Evolutionary conservation across 1,140 invertebrate genomes (phyloP).

Genomic region (Plodia interpunctella): DNA sequence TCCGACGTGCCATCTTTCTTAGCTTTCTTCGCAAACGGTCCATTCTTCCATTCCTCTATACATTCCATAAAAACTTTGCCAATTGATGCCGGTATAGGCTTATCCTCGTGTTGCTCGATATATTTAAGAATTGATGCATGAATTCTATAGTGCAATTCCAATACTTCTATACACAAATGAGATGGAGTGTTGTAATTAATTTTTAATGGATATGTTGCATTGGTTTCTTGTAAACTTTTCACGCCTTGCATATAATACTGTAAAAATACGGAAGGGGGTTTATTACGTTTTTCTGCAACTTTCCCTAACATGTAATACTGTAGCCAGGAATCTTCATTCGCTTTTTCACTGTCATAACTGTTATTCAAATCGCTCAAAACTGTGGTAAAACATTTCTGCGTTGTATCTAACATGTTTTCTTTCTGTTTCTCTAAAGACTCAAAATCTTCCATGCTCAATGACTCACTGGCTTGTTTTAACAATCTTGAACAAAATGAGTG

Average conservation of each 20-base stretch:
- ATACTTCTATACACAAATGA: slow-evolving; percentile 90
- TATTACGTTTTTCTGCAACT: slow-evolving; percentile 89
- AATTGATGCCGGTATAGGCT: slow-evolving; percentile 62
- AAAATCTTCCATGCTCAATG: slow-evolving; percentile 87
- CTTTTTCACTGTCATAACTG: slow-evolving; percentile 74
- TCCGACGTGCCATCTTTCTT: slow-evolving; percentile 50
- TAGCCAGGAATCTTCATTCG: slow-evolving; percentile 90
- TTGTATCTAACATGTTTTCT: slow-evolving; percentile 86
- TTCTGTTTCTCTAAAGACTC: slow-evolving; percentile 85
- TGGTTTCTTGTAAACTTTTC: slow-evolving; percentile 86
- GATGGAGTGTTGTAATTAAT: slow-evolving; percentile 91
- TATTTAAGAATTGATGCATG: slow-evolving; percentile 92
- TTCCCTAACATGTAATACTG: slow-evolving; percentile 96
- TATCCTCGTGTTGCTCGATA: slow-evolving; percentile 82
- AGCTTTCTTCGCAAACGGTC: slow-evolving; percentile 60
- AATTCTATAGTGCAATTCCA: slow-evolving; percentile 90
- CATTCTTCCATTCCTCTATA: slow-evolving; percentile 62
- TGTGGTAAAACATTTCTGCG: slow-evolving; percentile 86
- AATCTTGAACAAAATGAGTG: slow-evolving; percentile 92
- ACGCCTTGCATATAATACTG: slow-evolving; percentile 87
- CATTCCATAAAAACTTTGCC: slow-evolving; percentile 66
- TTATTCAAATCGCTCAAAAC: slow-evolving; percentile 80
- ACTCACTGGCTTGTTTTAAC: slow-evolving; percentile 87
- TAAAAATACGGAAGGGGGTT: slow-evolving; percentile 85
- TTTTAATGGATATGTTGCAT: slow-evolving; percentile 90